Conservation (phyloP, 2,797 vertebrate genomes). For the Tadarida brasiliensis region DNA sequence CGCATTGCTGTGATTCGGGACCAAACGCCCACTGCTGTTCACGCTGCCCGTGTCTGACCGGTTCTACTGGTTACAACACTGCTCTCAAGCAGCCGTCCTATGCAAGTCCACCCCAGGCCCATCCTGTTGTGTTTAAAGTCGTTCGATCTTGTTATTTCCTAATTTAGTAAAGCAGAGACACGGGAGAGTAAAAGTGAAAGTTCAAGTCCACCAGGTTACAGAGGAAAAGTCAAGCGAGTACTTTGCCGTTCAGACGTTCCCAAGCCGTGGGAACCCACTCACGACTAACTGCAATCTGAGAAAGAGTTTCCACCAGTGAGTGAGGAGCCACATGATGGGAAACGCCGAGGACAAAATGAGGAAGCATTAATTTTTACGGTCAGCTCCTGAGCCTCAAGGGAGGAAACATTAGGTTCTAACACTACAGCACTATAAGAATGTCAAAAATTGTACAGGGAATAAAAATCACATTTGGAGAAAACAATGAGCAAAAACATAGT, state of each 20-base stretch:
- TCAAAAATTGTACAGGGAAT: background rate
- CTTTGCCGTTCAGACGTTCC: background rate
- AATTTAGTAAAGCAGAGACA: background rate
- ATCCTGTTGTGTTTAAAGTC: background rate
- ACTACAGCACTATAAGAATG: background rate
- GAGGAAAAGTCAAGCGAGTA: background rate
- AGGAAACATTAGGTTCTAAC: background rate
- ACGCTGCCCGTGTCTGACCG: background rate
- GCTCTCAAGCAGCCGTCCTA: too few species aligned
- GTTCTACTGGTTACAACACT: background rate
- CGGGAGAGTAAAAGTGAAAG: slow-evolving; percentile 42
- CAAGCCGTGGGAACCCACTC: background rate
- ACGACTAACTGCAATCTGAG: background rate
- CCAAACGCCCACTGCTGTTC: background rate
- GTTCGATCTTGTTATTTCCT: background rate
- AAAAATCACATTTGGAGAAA: background rate
- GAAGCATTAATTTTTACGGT: background rate
- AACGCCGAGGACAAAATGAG: background rate
- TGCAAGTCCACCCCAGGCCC: background rate
- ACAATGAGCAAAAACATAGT: background rate
- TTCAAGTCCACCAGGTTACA: background rate
- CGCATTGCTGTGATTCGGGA: too few species aligned
- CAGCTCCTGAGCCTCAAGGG: background rate
- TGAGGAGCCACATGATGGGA: background rate
- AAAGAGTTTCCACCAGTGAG: background rate